phyloP scores from a whole-genome alignment of 2,888 invertebrate species.

The Eilema depressum region DNA sequence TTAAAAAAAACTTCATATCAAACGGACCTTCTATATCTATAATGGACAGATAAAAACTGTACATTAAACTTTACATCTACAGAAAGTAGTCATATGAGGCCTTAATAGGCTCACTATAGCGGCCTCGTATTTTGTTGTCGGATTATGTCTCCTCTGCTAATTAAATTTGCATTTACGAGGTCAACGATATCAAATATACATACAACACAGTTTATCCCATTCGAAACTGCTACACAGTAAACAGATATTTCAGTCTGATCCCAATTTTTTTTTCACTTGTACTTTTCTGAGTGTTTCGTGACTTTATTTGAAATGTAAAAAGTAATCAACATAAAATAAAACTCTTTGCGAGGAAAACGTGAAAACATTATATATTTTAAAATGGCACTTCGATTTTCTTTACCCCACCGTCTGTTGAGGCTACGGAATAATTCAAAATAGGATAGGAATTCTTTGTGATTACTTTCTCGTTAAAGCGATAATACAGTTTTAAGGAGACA shows the following conservation, averaged over 20 bases:
- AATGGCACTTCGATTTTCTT: slow-evolving; percentile 47
- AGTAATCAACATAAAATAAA: slow-evolving; percentile 54
- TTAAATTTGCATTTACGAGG: slow-evolving; percentile 33
- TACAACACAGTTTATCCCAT: slow-evolving; percentile 3
- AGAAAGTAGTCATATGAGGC: background rate
- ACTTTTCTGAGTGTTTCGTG: slow-evolving; percentile 38
- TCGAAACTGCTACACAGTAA: slow-evolving; percentile 15
- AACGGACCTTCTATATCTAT: no score
- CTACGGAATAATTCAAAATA: slow-evolving; percentile 32
- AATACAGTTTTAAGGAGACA: background rate
- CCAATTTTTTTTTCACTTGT: slow-evolving; percentile 27
- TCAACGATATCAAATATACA: slow-evolving; percentile 14
- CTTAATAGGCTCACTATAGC: background rate
- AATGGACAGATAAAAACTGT: no score
- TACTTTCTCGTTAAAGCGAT: slow-evolving; percentile 5
- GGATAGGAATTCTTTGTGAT: slow-evolving; percentile 16
- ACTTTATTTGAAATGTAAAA: slow-evolving; percentile 52
- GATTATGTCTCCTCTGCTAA: slow-evolving; percentile 12
- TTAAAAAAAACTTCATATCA: no score
- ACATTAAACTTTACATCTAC: no score
- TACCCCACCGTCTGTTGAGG: slow-evolving; percentile 31
- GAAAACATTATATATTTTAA: slow-evolving; percentile 50
- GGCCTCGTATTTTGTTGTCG: background rate
- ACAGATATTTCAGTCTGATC: slow-evolving; percentile 10
- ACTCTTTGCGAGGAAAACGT: slow-evolving; percentile 41